A percentile compares a stretch with the other conserved stretches of the same genome.
phyloP scores from a whole-genome alignment of 2,888 invertebrate species.

The Melikaiella ostensackeni region DNA sequence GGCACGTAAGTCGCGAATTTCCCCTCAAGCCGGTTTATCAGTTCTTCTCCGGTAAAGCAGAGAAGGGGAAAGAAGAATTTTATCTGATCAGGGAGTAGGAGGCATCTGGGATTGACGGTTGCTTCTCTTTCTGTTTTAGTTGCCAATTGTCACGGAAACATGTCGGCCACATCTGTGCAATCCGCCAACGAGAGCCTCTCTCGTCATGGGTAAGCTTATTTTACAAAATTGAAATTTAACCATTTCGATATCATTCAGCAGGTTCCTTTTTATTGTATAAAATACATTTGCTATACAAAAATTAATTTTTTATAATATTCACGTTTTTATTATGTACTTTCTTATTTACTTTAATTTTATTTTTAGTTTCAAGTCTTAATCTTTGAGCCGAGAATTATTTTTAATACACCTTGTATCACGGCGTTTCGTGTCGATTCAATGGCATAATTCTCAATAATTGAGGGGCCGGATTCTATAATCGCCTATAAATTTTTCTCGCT shows the following conservation, averaged over 20 bases:
- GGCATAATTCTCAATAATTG: background rate
- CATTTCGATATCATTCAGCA: background rate
- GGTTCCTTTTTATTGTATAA: background rate
- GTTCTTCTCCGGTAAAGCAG: slow-evolving; percentile 9
- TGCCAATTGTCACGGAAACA: slow-evolving; percentile 62
- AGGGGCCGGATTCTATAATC: too few relatives aligned
- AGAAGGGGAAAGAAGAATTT: slow-evolving; percentile 8
- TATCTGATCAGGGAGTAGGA: slow-evolving; percentile 13
- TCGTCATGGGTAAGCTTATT: slow-evolving; percentile 69
- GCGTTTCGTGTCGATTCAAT: background rate
- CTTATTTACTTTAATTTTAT: background rate
- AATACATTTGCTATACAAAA: too few relatives aligned
- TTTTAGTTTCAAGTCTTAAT: background rate
- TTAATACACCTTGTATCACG: background rate
- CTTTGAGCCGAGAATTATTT: background rate
- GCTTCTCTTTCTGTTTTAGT: slow-evolving; percentile 63
- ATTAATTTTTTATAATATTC: background rate
- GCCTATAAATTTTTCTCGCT: too few relatives aligned
- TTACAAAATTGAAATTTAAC: background rate
- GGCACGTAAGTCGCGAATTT: background rate
- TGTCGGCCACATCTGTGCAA: slow-evolving; percentile 74
- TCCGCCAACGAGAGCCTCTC: slow-evolving; percentile 69
- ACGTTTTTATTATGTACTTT: background rate
- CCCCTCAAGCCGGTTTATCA: slow-evolving; percentile 31
- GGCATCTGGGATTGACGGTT: slow-evolving; percentile 21